A percentile compares a stretch with the other conserved stretches of the same genome.
Conservation (phyloP, 2,113 vertebrate genomes). For the Onychostoma macrolepis region DNA sequence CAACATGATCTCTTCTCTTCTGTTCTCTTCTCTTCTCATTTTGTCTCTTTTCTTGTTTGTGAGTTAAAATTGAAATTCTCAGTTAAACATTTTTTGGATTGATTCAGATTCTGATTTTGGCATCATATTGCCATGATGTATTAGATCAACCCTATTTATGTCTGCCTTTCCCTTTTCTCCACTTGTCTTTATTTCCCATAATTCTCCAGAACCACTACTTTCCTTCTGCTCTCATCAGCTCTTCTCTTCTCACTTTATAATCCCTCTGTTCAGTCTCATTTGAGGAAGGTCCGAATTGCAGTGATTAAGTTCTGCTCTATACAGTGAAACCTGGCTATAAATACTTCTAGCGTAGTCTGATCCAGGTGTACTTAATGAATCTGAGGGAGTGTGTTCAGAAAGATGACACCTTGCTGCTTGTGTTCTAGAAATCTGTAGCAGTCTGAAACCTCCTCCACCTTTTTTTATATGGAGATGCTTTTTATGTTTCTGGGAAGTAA, state of each 20-base stretch:
- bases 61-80: too few relatives aligned
- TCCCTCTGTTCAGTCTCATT: neutral
- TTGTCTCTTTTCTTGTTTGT: neutral
- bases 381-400: neutral
- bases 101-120: too few relatives aligned
- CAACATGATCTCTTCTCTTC: neutral
- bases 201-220: neutral
- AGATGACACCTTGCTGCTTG: neutral
- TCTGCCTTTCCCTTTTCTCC: neutral
- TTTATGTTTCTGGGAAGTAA: neutral
- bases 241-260: neutral
- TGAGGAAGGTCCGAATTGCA: conserved; percentile 38
- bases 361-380: conserved; percentile 65
- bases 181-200: neutral
- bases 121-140: neutral
- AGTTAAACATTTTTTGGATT: too few relatives aligned
- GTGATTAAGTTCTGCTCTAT: conserved; percentile 60
- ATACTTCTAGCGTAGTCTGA: conserved; percentile 49
- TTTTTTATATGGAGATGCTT: conserved; percentile 16
- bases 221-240: neutral
- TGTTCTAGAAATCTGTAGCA: conserved; percentile 3
- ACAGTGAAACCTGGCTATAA: conserved; percentile 54
- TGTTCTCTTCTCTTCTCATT: neutral
- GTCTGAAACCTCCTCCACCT: neutral
- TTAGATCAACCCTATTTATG: neutral